Percentiles rank a stretch among this genome's conserved stretches.
Evolutionary conservation across 2,113 vertebrate genomes (phyloP).

Genomic region (Microtus oregoni): DNA sequence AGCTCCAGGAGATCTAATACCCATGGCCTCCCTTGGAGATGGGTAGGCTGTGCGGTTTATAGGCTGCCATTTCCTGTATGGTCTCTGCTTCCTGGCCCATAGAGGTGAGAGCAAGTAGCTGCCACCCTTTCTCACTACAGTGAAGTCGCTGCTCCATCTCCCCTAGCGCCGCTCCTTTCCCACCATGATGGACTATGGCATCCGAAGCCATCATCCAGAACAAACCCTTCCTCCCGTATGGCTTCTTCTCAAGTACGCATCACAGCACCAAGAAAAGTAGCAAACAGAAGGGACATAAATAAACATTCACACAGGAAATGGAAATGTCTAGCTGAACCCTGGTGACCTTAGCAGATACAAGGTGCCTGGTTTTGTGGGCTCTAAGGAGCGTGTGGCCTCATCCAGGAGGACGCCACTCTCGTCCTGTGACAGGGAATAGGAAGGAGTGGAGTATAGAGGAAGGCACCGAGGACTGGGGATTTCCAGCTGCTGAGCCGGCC

Average conservation of each 20-base stretch:
- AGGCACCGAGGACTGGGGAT: not conserved
- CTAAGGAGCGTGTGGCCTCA: rapidly evolving
- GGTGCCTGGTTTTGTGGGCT: rapidly evolving
- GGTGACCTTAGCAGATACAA: not conserved
- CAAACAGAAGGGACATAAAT: not conserved
- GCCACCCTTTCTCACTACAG: not conserved
- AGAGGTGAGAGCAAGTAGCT: not conserved
- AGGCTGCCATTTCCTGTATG: not conserved
- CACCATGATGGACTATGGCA: not conserved
- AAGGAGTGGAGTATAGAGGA: not conserved
- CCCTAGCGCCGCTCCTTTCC: not conserved
- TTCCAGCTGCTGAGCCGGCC: not conserved
- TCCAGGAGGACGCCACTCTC: not conserved
- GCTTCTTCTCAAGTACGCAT: not conserved
- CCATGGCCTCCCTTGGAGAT: not conserved
- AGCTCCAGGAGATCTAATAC: not conserved
- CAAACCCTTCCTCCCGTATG: not conserved
- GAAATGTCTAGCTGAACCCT: not conserved
- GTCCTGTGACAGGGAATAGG: no score
- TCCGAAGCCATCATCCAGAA: not conserved
- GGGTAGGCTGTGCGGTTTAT: not conserved
- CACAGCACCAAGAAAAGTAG: not conserved
- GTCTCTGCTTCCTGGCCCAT: not conserved
- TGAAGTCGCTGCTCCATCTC: not conserved
- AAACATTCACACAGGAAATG: not conserved